These are phyloP conservation scores for Parapsyche elsis DNA, from an alignment of 1,140 invertebrate species.

Conservation along the genomic window DNA sequence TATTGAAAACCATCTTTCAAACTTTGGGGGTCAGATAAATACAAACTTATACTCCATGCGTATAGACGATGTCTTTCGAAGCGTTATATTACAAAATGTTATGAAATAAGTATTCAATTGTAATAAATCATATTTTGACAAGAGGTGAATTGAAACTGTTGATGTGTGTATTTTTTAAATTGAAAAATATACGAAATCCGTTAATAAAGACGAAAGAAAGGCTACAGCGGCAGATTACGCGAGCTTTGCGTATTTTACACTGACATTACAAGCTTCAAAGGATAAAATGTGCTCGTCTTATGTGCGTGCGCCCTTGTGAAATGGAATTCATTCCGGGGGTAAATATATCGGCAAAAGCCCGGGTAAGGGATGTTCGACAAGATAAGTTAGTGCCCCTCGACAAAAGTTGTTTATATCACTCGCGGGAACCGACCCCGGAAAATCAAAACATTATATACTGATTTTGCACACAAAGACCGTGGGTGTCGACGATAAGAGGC, in stretches of 20 bases:
- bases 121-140: neutral
- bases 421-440: neutral
- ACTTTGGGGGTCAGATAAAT: neutral
- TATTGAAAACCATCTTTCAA: neutral
- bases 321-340: slow-evolving; percentile 2
- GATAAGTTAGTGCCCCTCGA: slow-evolving; percentile 20
- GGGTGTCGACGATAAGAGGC: neutral
- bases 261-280: slow-evolving; percentile 13
- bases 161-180: neutral
- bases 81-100: neutral
- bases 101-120: neutral
- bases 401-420: slow-evolving; percentile 27
- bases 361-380: slow-evolving; percentile 9
- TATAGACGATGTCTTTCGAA: neutral
- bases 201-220: neutral
- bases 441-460: slow-evolving; percentile 18
- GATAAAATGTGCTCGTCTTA: slow-evolving; percentile 8
- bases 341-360: slow-evolving; percentile 24
- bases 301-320: neutral
- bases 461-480: neutral
- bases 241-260: neutral
- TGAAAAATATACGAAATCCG: neutral
- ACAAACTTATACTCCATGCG: neutral
- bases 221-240: neutral
- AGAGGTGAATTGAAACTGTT: neutral